Percentiles rank a stretch among this genome's conserved stretches.
Conservation (phyloP, 2,888 invertebrate genomes). For the Cheilosia impressa region DNA sequence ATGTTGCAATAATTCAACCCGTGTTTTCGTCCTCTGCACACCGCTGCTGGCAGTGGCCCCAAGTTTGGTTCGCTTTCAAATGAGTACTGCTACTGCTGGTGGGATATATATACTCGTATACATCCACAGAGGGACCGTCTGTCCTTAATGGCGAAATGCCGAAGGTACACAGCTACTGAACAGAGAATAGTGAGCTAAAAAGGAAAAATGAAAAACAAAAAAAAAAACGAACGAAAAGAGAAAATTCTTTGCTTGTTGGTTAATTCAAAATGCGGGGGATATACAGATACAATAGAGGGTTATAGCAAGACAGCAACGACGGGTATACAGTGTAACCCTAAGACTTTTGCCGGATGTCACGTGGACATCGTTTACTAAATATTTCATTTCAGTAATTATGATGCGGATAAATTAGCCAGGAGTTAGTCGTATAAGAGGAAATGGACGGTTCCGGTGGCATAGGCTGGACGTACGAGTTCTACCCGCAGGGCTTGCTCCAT, state of each 20-base stretch:
- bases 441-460: conserved; percentile 43
- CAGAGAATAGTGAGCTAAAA: conserved; percentile 14
- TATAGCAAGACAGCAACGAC: conserved; percentile 4
- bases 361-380: conserved; percentile 72
- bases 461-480: conserved; percentile 25
- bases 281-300: conserved; percentile 10
- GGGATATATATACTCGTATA: background rate
- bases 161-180: conserved; percentile 49
- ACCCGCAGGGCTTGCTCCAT: conserved; percentile 42
- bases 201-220: conserved; percentile 36
- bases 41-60: conserved; percentile 42
- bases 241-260: conserved; percentile 41
- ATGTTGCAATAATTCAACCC: conserved; percentile 71
- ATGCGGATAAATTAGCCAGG: conserved; percentile 71
- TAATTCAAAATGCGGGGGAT: conserved; percentile 45
- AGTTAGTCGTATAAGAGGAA: conserved; percentile 47
- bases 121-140: conserved; percentile 41
- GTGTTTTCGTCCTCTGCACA: conserved; percentile 43
- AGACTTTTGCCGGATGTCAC: conserved; percentile 66
- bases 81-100: conserved; percentile 19
- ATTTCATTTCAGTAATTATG: conserved; percentile 74
- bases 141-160: conserved; percentile 61
- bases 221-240: conserved; percentile 6
- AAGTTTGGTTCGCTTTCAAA: conserved; percentile 50
- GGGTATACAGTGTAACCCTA: conserved; percentile 27